Base-by-base conservation (phyloP, 2,797 vertebrate genomes). In the Smutsia gigantea region DNA sequence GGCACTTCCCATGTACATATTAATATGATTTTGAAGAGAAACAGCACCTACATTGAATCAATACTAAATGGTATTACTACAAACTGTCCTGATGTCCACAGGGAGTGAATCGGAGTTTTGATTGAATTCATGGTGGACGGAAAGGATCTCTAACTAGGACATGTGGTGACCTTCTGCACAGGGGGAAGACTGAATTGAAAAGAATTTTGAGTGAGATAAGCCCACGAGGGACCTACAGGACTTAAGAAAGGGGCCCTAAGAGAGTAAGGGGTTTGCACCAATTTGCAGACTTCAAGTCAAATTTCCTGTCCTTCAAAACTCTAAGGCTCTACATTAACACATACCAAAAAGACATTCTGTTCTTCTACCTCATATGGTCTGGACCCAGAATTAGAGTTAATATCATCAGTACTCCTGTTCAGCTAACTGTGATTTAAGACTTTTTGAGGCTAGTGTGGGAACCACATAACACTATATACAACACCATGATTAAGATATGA, bases 381-480 rank as follows among this genome's bases (percentile, higher is more conserved):
- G 46, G 51, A 81, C 14, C n/a, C n/a, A 75, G 15, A 93, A 77
- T 89, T 75, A 85, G 66, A 72, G 25, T 71, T 68, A 89, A n/a
- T 75, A 55, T 42, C 10, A 85, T 37, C 42, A 93, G 55, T 39
- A 78, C 37, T 61, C 37, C 13, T 29, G 37, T 64, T 86, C 61
- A 86, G 59, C 37, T 78, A 92, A 66, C 14, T 82, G n/a, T 42
- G n/a, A 87, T 93, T 95, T 94, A 51, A 87, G 71, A 79, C 13
- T 63, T 37, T 79, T 34, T 37, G 29, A 96, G 68, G 68, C 27
- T 75, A n/a, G 29, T 29, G 31, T 97, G 64, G 21, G 31, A 96
- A 85, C 13, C 29, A 89, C 7, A 4, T 49, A 77, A 91, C 21
- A 93, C 19, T 66, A 53, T 34, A 19, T 42, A 75, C 61, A 84